Percentiles rank a stretch among this genome's conserved stretches.
phyloP scores from a whole-genome alignment of 2,113 vertebrate genomes.

The Heteronetta atricapilla region DNA sequence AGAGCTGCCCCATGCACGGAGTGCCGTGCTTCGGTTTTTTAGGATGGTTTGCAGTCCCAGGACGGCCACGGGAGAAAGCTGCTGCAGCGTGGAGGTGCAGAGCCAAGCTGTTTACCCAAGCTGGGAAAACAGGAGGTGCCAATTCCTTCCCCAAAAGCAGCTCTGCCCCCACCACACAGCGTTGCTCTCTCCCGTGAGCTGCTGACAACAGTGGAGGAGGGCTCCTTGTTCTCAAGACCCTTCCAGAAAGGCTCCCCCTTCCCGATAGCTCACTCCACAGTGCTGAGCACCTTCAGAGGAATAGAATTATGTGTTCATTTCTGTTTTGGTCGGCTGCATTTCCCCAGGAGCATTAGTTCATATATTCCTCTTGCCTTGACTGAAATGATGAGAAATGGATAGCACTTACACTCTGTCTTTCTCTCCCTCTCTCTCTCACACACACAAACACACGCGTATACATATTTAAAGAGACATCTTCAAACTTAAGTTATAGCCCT shows the following conservation, averaged over 20 bases:
- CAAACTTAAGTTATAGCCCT: constrained; percentile 24
- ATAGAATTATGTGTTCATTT: constrained; percentile 43
- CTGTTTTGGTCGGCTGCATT: constrained; percentile 11
- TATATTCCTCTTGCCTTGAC: constrained; percentile 28
- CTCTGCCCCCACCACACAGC: background rate
- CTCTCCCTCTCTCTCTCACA: background rate
- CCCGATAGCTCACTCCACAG: background rate
- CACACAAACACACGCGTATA: background rate
- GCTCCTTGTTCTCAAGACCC: background rate
- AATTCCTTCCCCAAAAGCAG: background rate
- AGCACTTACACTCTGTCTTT: background rate
- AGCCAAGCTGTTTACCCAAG: background rate
- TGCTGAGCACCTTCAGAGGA: constrained; percentile 6
- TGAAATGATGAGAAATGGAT: constrained; percentile 50
- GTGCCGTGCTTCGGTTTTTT: background rate
- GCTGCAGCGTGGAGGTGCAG: background rate
- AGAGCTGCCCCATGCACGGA: accelerated
- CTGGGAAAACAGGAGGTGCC: background rate
- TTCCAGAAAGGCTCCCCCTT: constrained; percentile 17
- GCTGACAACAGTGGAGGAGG: background rate
- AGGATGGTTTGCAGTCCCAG: background rate
- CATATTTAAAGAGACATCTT: constrained; percentile 6
- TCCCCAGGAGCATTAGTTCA: constrained; percentile 30
- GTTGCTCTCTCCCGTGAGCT: background rate
- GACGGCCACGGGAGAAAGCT: background rate